phyloP scores from a whole-genome alignment of 2,888 invertebrate genomes.

The Hipparchia semele region DNA sequence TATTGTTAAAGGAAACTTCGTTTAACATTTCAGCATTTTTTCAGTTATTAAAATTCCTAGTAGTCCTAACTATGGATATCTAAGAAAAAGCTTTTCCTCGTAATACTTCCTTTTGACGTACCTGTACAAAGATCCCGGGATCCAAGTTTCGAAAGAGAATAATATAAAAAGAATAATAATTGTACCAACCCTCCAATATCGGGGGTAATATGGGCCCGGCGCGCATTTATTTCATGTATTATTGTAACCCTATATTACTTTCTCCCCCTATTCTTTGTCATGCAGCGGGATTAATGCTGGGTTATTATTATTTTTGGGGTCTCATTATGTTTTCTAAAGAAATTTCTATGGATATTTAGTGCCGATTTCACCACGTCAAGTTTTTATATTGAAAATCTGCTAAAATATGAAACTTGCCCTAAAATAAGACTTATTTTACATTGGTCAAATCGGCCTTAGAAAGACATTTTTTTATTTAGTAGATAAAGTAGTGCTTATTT shows the following conservation, averaged over 20 bases:
- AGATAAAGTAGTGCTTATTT: background rate
- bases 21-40: background rate
- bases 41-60: background rate
- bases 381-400: too few relatives aligned
- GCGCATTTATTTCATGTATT: constrained; percentile 25
- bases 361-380: too few relatives aligned
- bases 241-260: constrained; percentile 22
- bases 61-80: background rate
- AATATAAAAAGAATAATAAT: constrained; percentile 26
- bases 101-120: constrained; percentile 3
- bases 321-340: background rate
- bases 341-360: background rate
- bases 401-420: too few relatives aligned
- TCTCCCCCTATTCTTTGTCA: constrained; percentile 15
- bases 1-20: too few relatives aligned
- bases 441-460: background rate
- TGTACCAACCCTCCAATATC: constrained; percentile 29
- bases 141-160: constrained; percentile 13
- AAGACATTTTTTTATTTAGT: background rate
- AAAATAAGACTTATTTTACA: too few relatives aligned
- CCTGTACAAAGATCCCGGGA: constrained; percentile 11
- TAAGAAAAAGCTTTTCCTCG: background rate
- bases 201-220: constrained; percentile 21
- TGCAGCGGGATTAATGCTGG: constrained; percentile 23
- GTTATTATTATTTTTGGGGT: constrained; percentile 20